phyloP scores from a whole-genome alignment of 2,113 vertebrate genomes.

The Sapajus apella region DNA sequence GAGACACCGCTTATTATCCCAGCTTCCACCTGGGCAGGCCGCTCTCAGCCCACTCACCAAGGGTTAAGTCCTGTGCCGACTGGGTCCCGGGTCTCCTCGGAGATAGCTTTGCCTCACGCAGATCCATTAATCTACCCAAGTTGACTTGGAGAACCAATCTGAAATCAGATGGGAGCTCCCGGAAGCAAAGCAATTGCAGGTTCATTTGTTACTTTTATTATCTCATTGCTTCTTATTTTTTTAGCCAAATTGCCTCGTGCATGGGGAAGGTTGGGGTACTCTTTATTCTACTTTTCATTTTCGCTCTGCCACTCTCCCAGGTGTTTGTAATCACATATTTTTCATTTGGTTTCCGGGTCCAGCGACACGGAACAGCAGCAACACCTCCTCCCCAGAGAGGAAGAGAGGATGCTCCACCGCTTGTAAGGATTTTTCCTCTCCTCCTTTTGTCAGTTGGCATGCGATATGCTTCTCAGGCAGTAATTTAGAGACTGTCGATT shows the following conservation, averaged over 20 bases:
- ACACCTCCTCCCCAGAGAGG: constrained; percentile 46
- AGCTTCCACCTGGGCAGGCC: constrained; percentile 48
- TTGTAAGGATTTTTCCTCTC: constrained; percentile 49
- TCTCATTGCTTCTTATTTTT: constrained; percentile 84
- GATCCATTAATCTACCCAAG: constrained; percentile 80
- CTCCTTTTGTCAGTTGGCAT: constrained; percentile 69
- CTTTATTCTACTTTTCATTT: background rate
- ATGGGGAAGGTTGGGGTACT: constrained; percentile 63
- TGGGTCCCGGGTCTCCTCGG: constrained; percentile 68
- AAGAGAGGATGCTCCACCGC: constrained; percentile 25
- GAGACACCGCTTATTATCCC: background rate
- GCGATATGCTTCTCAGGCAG: constrained; percentile 68
- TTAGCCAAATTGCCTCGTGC: constrained; percentile 76
- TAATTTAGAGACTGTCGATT: constrained; percentile 78
- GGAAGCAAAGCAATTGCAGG: constrained; percentile 85
- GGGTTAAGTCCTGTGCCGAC: constrained; percentile 70
- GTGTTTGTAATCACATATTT: constrained; percentile 80
- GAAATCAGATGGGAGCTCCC: constrained; percentile 84
- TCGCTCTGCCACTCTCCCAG: background rate
- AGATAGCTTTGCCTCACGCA: background rate
- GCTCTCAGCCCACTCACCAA: constrained; percentile 75
- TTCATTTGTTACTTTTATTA: constrained; percentile 89
- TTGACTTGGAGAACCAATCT: constrained; percentile 78
- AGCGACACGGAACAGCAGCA: constrained; percentile 61
- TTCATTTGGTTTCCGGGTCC: constrained; percentile 77